Evolutionary conservation across 92 coral and sea anemone genomes (phyloP), one percentile per base, ranked within the genome.

Genomic region (Porites evermanni): DNA sequence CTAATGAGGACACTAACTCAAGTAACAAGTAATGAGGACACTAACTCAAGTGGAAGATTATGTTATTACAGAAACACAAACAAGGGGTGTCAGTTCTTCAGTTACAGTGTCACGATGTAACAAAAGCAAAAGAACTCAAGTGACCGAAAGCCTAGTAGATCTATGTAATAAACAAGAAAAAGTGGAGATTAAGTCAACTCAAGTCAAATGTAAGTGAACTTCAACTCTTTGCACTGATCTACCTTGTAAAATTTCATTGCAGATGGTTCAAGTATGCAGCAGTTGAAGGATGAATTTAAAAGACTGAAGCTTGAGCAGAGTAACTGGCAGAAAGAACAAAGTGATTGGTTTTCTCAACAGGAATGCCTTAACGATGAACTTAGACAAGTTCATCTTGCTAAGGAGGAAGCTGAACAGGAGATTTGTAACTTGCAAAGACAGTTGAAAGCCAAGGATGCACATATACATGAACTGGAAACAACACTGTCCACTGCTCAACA

Each of bases 401-500:
- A 72, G 21, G 86, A 79, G 16, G 74, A 69, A 64, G 53, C 63
- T 21, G 89, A 24, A 44, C 77, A 86, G n/a, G 47, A 70, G 54
- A 26, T 53, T 3, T 26, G 24, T 32, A 72, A 87, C 38, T 64
- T 79, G 13, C 80, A 75, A 67, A 67, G 78, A 67, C 61, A 72
- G 29, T 10, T 91, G 8, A 77, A 72, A 67, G 63, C 72, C 44
- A 59, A 54, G 20, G 79, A 84, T 12, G 89, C 60, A 19, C 70
- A 87, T 21, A 77, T 65, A 13, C 54, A 51, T 50, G 94, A 91
- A 79, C 87, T 91, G 18, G 87, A 88, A 75, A 71, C 61, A 52
- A 91, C 92, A 16, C 70, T 91, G 7, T 51, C 79, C 2, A 53
- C 88, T 58, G 92, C 88, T 68, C 94, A 91, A 38, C 94, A 70